phyloP scores from a whole-genome alignment of 2,888 invertebrate genomes.

The Tetanocera ferruginea region DNA sequence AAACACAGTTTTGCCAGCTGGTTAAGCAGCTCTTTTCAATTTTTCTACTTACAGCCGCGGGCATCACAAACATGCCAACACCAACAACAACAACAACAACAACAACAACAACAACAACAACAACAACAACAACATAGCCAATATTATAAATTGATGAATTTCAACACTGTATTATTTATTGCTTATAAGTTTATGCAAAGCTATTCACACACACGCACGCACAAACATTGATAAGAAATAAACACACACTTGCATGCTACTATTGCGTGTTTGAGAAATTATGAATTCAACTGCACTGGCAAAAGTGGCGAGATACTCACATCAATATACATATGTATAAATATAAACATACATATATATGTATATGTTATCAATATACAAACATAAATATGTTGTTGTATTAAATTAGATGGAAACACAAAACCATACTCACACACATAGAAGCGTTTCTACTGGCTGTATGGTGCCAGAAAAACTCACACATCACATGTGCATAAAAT shows the following conservation, averaged over 20 bases:
- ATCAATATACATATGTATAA: neutral
- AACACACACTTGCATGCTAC: neutral
- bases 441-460: neutral
- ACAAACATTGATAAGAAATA: neutral
- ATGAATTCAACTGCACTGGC: too few species aligned
- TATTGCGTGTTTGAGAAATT: neutral
- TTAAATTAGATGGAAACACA: too few species aligned
- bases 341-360: neutral
- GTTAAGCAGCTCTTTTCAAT: too few species aligned
- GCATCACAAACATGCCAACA: neutral
- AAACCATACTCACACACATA: neutral
- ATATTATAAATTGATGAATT: conserved; percentile 1
- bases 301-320: too few species aligned
- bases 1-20: too few species aligned
- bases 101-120: neutral
- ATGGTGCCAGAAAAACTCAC: neutral
- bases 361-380: neutral
- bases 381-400: too few species aligned
- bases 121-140: neutral
- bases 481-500: neutral
- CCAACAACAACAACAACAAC: neutral
- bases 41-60: neutral
- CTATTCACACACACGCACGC: neutral
- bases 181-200: neutral
- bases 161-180: conserved; percentile 12